Evolutionary conservation across 2,888 invertebrate species (phyloP).

Genomic region (Polyommatus iphigenia): DNA sequence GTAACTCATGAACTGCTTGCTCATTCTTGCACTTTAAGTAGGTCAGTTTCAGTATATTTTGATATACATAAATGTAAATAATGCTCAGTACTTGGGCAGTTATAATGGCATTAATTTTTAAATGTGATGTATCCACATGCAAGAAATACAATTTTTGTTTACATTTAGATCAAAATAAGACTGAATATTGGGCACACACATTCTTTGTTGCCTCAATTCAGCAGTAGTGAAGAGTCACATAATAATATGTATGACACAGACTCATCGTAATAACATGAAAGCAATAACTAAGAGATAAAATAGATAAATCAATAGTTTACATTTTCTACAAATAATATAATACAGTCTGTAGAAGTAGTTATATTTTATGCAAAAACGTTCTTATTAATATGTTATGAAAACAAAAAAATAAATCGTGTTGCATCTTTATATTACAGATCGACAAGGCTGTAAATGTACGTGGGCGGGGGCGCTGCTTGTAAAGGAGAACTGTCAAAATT

Average conservation of each 20-base stretch:
- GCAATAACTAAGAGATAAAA: neutral
- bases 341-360: neutral
- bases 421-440: neutral
- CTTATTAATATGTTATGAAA: neutral
- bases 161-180: neutral
- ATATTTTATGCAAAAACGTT: neutral
- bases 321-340: neutral
- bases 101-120: neutral
- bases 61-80: neutral
- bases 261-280: neutral
- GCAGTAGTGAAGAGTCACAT: neutral
- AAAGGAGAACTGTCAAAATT: no score
- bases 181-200: neutral
- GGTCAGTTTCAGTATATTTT: neutral
- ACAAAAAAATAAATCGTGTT: neutral
- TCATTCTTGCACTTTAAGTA: neutral
- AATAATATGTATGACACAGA: neutral
- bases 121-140: no score
- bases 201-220: neutral
- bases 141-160: no score
- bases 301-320: neutral
- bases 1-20: neutral
- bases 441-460: no score
- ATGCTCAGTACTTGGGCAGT: neutral
- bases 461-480: no score